A percentile compares a stretch with the other conserved stretches of the same genome.
Conservation (phyloP, 2,888 invertebrate species). For the Dicycla oo region DNA sequence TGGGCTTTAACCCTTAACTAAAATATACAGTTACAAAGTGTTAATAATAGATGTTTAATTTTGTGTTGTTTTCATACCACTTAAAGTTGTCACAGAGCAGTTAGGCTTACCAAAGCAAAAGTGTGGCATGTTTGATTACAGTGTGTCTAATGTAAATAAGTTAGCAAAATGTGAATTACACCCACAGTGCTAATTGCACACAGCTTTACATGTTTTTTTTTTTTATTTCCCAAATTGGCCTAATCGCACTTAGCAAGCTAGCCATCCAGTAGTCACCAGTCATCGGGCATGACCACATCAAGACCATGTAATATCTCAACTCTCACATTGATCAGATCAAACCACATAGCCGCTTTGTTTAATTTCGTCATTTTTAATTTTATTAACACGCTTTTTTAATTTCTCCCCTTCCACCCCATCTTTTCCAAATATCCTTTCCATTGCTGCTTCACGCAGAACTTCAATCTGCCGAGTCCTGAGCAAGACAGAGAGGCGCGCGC, state of each 20-base stretch:
- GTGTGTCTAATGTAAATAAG: slow-evolving; percentile 72
- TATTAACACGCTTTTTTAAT: slow-evolving; percentile 91
- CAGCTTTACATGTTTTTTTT: slow-evolving; percentile 65
- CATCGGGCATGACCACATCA: slow-evolving; percentile 80
- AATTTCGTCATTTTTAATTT: slow-evolving; percentile 84
- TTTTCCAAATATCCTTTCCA: slow-evolving; percentile 82
- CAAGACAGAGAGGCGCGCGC: slow-evolving; percentile 71
- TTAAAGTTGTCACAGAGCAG: slow-evolving; percentile 69
- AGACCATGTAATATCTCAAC: slow-evolving; percentile 66
- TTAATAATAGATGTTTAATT: slow-evolving; percentile 70
- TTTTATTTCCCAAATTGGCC: slow-evolving; percentile 43
- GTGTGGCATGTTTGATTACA: slow-evolving; percentile 87
- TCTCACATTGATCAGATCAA: slow-evolving; percentile 68
- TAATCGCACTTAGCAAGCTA: slow-evolving; percentile 60
- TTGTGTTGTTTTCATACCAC: slow-evolving; percentile 75
- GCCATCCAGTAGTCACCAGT: slow-evolving; percentile 66
- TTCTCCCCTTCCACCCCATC: slow-evolving; percentile 84
- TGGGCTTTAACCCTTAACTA: slow-evolving; percentile 79
- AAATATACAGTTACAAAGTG: slow-evolving; percentile 68
- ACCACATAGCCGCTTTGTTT: slow-evolving; percentile 80
- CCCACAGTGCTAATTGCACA: slow-evolving; percentile 68
- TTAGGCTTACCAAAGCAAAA: slow-evolving; percentile 62
- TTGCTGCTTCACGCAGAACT: slow-evolving; percentile 86
- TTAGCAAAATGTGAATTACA: slow-evolving; percentile 46
- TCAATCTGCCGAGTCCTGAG: slow-evolving; percentile 86